Percentiles rank a stretch among this genome's conserved stretches.
Conservation (phyloP, 2,888 invertebrate species). For the Timema podura region DNA sequence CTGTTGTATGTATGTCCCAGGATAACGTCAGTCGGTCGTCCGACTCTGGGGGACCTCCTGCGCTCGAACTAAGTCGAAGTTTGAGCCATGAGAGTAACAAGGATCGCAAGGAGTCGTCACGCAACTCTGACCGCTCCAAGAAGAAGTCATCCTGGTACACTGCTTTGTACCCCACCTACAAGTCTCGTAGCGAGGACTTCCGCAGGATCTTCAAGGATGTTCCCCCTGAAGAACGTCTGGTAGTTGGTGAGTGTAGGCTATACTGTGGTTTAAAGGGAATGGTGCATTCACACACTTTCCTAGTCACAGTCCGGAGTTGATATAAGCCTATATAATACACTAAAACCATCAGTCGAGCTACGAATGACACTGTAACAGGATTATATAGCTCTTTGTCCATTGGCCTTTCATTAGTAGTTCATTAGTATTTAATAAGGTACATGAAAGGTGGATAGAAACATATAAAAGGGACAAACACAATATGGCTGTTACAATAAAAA, state of each 20-base stretch:
- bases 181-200: conserved; percentile 89
- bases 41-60: conserved; percentile 37
- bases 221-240: conserved; percentile 84
- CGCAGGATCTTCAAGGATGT: conserved; percentile 87
- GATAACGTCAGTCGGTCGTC: conserved; percentile 42
- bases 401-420: too few species aligned
- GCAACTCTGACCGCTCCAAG: conserved; percentile 55
- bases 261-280: too few species aligned
- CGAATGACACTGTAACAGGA: not conserved
- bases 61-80: conserved; percentile 22
- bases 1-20: conserved; percentile 30
- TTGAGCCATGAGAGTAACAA: conserved; percentile 27
- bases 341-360: conserved; percentile 5
- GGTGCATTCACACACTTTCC: too few species aligned
- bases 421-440: too few species aligned
- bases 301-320: too few species aligned
- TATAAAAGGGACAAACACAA: too few species aligned
- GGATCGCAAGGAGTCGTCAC: conserved; percentile 41
- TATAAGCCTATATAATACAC: conserved; percentile 7
- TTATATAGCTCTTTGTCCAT: not conserved
- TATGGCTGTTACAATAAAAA: too few species aligned
- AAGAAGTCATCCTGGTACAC: conserved; percentile 81
- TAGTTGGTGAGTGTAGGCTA: conserved; percentile 70
- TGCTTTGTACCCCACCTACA: conserved; percentile 86
- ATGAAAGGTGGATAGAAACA: too few species aligned